Evolutionary conservation across 2,113 vertebrate genomes (phyloP).

Genomic region (Menura novaehollandiae): DNA sequence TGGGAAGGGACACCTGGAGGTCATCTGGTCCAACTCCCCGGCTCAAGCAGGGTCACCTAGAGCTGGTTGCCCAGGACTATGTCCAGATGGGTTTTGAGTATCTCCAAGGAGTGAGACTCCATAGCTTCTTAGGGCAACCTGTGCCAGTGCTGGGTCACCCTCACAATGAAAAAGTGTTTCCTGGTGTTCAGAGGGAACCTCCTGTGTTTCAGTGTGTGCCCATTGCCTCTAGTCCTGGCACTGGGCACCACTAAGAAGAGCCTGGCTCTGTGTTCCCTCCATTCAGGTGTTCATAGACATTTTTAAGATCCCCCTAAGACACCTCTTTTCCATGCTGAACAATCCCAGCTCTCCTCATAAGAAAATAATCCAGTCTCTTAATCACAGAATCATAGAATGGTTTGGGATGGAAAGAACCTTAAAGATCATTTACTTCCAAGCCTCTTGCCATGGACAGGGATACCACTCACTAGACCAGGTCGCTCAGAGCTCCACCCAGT

Average conservation of each 20-base stretch:
- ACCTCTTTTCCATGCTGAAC: not conserved
- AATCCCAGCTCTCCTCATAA: not conserved
- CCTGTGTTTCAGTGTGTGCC: not conserved
- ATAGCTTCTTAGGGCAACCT: not conserved
- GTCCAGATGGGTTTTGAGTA: not conserved
- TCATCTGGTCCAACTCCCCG: accelerated
- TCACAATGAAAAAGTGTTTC: not conserved
- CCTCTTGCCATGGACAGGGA: not conserved
- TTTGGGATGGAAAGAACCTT: not conserved
- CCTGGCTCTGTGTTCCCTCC: not conserved
- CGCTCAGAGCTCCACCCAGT: not conserved
- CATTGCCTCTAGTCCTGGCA: not conserved
- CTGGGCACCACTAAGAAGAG: not conserved
- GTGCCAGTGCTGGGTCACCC: not conserved
- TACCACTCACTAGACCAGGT: not conserved
- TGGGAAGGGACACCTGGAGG: not conserved
- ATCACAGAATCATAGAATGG: not conserved
- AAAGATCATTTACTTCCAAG: not conserved
- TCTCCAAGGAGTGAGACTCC: not conserved
- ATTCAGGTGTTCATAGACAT: not conserved
- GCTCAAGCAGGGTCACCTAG: not conserved
- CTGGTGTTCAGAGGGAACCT: not conserved
- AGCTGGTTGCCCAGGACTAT: not conserved
- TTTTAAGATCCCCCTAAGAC: not conserved
- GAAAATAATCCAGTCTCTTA: not conserved